Conservation (phyloP, 2,888 invertebrate species). For the Polydrusus cervinus region DNA sequence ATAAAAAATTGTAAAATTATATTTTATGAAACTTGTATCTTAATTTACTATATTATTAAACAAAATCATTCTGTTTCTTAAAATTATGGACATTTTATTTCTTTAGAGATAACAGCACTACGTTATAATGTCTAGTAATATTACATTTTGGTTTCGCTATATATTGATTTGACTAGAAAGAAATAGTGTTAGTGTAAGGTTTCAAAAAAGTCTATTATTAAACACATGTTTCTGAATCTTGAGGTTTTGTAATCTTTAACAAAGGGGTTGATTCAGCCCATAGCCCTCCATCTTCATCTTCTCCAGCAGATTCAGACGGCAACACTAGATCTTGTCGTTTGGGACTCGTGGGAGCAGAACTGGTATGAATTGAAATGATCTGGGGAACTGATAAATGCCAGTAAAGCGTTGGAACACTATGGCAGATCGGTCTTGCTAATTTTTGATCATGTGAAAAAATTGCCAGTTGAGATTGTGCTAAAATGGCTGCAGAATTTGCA, state of each 20-base stretch:
- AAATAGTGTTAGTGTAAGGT: background rate
- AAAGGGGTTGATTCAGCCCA: conserved; percentile 67
- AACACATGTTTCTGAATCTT: conserved; percentile 53
- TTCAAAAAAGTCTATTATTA: conserved; percentile 19
- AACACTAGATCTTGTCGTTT: conserved; percentile 58
- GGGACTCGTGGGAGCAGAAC: conserved; percentile 68
- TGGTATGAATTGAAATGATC: conserved; percentile 59
- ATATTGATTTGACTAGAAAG: background rate
- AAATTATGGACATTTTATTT: too few species aligned
- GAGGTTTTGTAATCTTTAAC: conserved; percentile 65
- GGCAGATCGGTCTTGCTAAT: conserved; percentile 60
- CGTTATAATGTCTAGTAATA: background rate
- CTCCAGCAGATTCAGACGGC: conserved; percentile 62
- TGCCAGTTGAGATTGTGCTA: conserved; percentile 67
- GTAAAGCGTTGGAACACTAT: conserved; percentile 67
- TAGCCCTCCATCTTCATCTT: conserved; percentile 63
- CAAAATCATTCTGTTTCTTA: too few species aligned
- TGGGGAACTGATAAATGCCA: conserved; percentile 63
- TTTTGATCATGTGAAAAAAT: conserved; percentile 61
- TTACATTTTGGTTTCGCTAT: conserved; percentile 2
- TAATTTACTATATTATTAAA: too few species aligned
- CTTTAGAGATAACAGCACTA: too few species aligned
- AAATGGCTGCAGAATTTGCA: conserved; percentile 66
- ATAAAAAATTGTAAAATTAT: too few species aligned
- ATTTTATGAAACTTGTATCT: too few species aligned